Conservation (phyloP, 64 coral and sea anemone species). For the Exaiptasia diaphana region DNA sequence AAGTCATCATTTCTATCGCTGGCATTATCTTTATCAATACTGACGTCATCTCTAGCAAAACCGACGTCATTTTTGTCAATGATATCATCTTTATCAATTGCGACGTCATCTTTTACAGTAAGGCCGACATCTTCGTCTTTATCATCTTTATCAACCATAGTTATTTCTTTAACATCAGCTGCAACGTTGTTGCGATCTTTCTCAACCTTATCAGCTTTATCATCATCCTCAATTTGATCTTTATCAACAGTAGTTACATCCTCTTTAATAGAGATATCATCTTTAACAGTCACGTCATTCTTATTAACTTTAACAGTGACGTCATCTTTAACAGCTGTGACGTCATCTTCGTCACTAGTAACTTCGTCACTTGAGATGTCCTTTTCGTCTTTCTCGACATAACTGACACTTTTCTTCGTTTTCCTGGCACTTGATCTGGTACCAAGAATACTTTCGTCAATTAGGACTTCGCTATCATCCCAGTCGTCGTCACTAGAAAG, state of each 20-base stretch:
- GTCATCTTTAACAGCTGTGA: no score
- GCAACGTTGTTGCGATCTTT: no score
- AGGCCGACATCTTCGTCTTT: no score
- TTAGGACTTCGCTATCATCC: background rate
- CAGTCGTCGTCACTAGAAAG: background rate
- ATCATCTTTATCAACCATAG: no score
- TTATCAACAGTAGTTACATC: constrained; percentile 5
- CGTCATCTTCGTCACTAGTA: background rate
- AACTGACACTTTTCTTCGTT: background rate
- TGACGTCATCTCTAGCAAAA: background rate
- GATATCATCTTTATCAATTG: background rate
- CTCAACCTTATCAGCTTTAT: no score
- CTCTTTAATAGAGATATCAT: background rate
- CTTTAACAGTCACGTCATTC: background rate
- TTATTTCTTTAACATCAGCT: no score
- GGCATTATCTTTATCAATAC: no score
- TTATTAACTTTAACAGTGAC: background rate
- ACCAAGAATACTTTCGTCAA: background rate
- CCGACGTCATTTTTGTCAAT: background rate
- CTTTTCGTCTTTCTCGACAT: background rate
- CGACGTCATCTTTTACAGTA: no score
- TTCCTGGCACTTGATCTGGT: background rate
- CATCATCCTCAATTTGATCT: background rate
- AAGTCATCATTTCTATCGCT: no score
- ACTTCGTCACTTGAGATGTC: background rate